Evolutionary conservation across 2,888 invertebrate genomes (phyloP), one percentile per base, ranked within the genome.

Genomic region (Meandrusa payeni): DNA sequence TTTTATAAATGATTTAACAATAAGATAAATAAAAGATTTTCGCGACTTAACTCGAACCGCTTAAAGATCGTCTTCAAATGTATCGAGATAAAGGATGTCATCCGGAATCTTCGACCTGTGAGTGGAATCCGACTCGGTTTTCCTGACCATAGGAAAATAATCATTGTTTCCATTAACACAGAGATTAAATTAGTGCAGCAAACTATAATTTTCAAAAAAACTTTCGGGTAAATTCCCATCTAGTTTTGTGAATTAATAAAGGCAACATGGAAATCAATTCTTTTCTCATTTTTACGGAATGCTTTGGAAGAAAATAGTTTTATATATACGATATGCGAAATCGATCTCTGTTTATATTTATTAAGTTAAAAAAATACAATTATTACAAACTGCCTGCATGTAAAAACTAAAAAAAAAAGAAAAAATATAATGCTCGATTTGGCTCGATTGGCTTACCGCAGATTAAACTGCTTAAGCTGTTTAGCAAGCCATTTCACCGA

Each of bases 21-120:
- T 28, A 39, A 39, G 29, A 38, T 20, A 22, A 31, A 38, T 37
- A 13, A 44, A 38, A 33, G 7, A 33, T 28, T 23, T 36, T 57
- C 50, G 69, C 65, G 67, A 67, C 68, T 68, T 55, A 65, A 65
- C 61, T 65, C 59, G 69, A 72, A 67, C 69, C 72, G 60, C 59
- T 58, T 71, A 72, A 74, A 77, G 73, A 74, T 70, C 69, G 66
- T 60, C 55, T 66, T 63, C 78, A 81, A 85, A 85, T 83, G 79
- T 78, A 77, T 81, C 77, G 75, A 74, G 83, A 86, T 86, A 83
- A 83, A 83, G 73, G 79, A 85, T 85, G 83, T 85, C 85, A 85
- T 82, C 81, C 80, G 74, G 76, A 82, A 78, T 76, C 74, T 68
- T 66, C 64, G 71, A 72, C 71, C 65, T 66, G 68, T 73, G 69